These are phyloP conservation scores for Pyrocoelia pectoralis DNA, from an alignment of 2,888 invertebrate species.

Conservation along the genomic window DNA sequence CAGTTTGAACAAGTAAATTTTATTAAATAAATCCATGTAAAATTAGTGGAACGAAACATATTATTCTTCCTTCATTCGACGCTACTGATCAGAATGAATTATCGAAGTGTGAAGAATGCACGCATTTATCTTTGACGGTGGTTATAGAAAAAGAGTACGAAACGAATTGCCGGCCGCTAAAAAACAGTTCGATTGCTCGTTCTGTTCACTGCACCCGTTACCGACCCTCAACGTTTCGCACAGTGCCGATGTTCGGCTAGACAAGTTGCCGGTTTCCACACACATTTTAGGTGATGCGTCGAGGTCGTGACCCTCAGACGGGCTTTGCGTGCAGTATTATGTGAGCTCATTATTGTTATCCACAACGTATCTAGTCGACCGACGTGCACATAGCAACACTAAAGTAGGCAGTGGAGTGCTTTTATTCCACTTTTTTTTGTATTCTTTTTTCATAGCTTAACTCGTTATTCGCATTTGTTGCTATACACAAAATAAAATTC, in stretches of 20 bases:
- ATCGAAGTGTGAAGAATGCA: conserved; percentile 28
- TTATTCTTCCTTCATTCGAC: neutral
- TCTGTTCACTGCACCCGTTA: conserved; percentile 39
- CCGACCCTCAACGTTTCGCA: conserved; percentile 41
- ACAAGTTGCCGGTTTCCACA: conserved; percentile 40
- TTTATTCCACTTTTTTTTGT: conserved; percentile 4
- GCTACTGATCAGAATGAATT: conserved; percentile 1
- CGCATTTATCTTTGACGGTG: conserved; percentile 14
- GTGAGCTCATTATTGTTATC: conserved; percentile 38
- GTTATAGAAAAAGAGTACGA: conserved; percentile 12
- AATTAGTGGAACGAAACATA: too few relatives aligned
- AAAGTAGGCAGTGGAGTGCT: conserved; percentile 17
- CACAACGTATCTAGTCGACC: conserved; percentile 28
- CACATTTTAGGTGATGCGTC: conserved; percentile 36
- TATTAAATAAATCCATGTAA: too few relatives aligned
- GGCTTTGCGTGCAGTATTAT: conserved; percentile 35
- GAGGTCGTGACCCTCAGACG: conserved; percentile 37
- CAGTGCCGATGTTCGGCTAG: conserved; percentile 39
- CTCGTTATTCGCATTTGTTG: too few relatives aligned
- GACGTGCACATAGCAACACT: conserved; percentile 34
- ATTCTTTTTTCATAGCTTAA: neutral
- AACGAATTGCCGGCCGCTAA: conserved; percentile 11
- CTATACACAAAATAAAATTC: too few relatives aligned
- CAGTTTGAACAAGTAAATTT: too few relatives aligned
- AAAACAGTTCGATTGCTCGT: conserved; percentile 30